Evolutionary conservation across 2,113 vertebrate genomes (phyloP).

Genomic region (Cichladusa arquata): DNA sequence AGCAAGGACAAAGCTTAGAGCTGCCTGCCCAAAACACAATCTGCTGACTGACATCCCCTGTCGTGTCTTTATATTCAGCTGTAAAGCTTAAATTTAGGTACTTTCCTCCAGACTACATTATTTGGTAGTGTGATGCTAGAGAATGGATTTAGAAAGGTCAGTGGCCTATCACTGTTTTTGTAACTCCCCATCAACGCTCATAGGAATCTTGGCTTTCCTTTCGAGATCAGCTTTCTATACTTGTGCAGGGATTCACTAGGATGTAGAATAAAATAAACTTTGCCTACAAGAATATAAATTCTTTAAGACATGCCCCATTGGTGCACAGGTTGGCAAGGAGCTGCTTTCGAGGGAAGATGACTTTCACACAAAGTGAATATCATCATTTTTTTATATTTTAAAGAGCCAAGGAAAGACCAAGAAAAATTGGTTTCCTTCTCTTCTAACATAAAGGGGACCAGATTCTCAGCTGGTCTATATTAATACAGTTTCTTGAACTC

Average conservation of each 20-base stretch:
- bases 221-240: not conserved
- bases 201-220: not conserved
- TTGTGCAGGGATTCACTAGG: not conserved
- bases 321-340: not conserved
- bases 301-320: not conserved
- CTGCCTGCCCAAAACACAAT: not conserved
- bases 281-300: not conserved
- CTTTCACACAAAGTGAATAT: not conserved
- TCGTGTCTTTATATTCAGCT: not conserved
- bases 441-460: not conserved
- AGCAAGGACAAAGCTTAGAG: not conserved
- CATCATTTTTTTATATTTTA: not conserved
- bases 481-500: conserved; percentile 38
- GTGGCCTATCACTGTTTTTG: not conserved
- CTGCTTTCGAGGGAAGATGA: not conserved
- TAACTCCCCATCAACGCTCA: not conserved
- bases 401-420: not conserved
- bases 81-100: not conserved
- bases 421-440: not conserved
- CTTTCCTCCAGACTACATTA: not conserved
- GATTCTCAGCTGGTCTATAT: conserved; percentile 29
- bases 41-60: not conserved
- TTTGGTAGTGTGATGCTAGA: not conserved
- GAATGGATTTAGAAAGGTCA: not conserved
- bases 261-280: not conserved